Conservation (phyloP, 2,888 invertebrate species). For the Megalurothrips usitatus region DNA sequence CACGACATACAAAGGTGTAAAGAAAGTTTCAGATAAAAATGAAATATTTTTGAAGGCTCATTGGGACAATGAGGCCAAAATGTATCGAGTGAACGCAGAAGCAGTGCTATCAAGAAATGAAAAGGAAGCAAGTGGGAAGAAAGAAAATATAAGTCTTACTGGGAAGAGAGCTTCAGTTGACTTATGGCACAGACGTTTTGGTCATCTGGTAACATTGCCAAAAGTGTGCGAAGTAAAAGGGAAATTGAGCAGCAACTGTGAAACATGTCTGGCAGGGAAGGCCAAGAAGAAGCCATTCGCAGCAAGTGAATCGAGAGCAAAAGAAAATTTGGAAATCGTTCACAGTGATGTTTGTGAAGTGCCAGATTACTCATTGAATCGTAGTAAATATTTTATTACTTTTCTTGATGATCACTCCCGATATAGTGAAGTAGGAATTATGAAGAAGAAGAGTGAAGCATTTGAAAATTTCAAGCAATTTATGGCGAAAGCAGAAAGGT, state of each 20-base stretch:
- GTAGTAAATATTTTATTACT: constrained; percentile 29
- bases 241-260: background rate
- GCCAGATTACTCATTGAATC: background rate
- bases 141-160: background rate
- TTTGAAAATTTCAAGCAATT: background rate
- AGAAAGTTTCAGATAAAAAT: background rate
- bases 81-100: background rate
- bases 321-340: background rate
- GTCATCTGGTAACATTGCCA: background rate
- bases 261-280: constrained; percentile 27
- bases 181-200: constrained; percentile 18
- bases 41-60: background rate
- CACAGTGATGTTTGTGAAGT: constrained; percentile 29
- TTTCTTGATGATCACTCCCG: constrained; percentile 30
- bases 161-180: background rate
- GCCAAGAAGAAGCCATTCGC: background rate
- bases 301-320: background rate
- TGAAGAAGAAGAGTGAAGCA: constrained; percentile 28
- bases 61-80: background rate
- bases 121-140: background rate
- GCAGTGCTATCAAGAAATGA: background rate
- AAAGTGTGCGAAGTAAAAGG: background rate
- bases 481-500: constrained; percentile 27
- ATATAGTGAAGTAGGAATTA: constrained; percentile 6
- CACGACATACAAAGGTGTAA: background rate